phyloP scores from a whole-genome alignment of 2,113 vertebrate species.

The Callospermophilus lateralis region DNA sequence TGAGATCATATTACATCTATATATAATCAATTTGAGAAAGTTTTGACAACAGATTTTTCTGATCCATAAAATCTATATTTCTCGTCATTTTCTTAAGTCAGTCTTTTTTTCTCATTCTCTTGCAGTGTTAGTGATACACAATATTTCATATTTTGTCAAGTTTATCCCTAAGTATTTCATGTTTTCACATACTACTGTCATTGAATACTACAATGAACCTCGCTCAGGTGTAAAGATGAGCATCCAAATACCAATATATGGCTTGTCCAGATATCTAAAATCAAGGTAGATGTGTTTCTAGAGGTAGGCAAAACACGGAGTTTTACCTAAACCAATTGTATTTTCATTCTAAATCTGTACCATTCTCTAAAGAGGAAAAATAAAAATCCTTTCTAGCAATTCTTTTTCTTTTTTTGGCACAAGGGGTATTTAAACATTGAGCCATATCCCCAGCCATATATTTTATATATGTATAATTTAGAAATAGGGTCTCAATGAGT shows the following conservation, averaged over 20 bases:
- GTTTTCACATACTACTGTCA: not conserved
- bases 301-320: not conserved
- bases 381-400: not conserved
- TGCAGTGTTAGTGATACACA: not conserved
- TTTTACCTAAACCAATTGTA: not conserved
- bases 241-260: not conserved
- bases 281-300: not conserved
- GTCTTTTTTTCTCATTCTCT: not conserved
- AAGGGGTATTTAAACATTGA: too few relatives aligned
- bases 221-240: not conserved
- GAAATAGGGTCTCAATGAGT: too few relatives aligned
- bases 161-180: not conserved
- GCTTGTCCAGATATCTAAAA: not conserved
- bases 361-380: not conserved
- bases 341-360: not conserved
- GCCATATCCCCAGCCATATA: too few relatives aligned
- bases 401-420: too few relatives aligned
- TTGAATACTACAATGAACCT: not conserved
- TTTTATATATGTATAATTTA: too few relatives aligned
- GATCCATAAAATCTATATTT: not conserved
- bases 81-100: not conserved
- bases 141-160: not conserved
- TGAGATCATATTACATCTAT: not conserved
- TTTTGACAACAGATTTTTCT: not conserved
- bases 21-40: not conserved